These are phyloP conservation scores for Tyria jacobaeae DNA, from an alignment of 2,888 invertebrate genomes.

Conservation along the genomic window DNA sequence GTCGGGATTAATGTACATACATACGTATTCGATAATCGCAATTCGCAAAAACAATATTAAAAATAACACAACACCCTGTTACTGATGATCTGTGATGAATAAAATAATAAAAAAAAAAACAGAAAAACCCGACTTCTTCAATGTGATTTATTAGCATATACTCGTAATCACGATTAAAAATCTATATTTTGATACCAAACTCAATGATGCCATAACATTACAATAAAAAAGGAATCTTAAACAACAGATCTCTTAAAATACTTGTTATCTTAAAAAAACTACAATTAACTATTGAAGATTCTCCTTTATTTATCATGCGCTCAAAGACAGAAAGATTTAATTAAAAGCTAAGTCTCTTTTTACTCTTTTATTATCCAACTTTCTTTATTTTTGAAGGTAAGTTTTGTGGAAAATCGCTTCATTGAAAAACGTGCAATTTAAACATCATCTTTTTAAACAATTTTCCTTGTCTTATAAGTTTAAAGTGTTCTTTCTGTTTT, in stretches of 20 bases:
- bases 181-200: too few species aligned
- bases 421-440: conserved; percentile 25
- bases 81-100: too few species aligned
- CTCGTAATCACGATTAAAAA: too few species aligned
- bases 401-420: conserved; percentile 20
- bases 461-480: conserved; percentile 31
- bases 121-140: too few species aligned
- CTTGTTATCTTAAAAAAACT: background rate
- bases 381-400: conserved; percentile 10
- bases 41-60: too few species aligned
- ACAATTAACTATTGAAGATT: background rate
- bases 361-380: conserved; percentile 1
- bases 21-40: too few species aligned
- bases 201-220: too few species aligned
- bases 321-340: conserved; percentile 32
- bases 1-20: too few species aligned
- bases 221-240: too few species aligned
- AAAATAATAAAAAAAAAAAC: too few species aligned
- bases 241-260: background rate
- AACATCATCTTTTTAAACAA: conserved; percentile 23
- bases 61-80: too few species aligned
- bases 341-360: conserved; percentile 29
- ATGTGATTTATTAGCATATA: too few species aligned
- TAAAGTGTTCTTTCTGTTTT: conserved; percentile 23
- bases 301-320: conserved; percentile 13